Evolutionary conservation across 2,797 vertebrate genomes (phyloP).

Genomic region (Manis crassicaudata): DNA sequence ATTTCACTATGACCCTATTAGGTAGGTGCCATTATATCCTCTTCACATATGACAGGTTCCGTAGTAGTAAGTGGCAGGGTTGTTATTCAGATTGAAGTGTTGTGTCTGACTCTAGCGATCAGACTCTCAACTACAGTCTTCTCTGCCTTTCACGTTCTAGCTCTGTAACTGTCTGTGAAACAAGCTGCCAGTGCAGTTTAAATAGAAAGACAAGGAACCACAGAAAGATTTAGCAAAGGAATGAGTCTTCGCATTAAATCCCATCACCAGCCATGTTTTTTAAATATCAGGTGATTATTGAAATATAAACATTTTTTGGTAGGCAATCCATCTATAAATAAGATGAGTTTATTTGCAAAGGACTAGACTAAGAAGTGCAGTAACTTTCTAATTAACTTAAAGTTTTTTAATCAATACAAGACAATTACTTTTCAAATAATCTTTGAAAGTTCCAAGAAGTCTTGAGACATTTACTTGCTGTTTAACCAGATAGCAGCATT

Average conservation of each 20-base stretch:
- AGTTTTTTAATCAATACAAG: slow-evolving; percentile 68
- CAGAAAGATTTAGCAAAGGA: not conserved
- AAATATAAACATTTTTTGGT: slow-evolving; percentile 4
- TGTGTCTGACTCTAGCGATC: not conserved
- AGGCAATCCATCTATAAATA: not conserved
- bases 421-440: slow-evolving; percentile 58
- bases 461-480: slow-evolving; percentile 50
- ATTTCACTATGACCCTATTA: not conserved
- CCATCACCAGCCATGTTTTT: not conserved
- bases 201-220: slow-evolving; percentile 13
- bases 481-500: slow-evolving; percentile 21
- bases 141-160: not conserved
- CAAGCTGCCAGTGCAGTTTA: not conserved
- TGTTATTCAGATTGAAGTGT: not conserved
- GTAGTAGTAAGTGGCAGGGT: not conserved
- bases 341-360: slow-evolving; percentile 53
- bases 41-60: not conserved
- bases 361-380: slow-evolving; percentile 16
- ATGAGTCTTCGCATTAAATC: not conserved
- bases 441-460: slow-evolving; percentile 1
- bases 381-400: slow-evolving; percentile 69
- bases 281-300: slow-evolving; percentile 21
- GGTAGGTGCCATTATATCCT: not conserved
- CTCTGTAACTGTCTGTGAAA: not conserved
- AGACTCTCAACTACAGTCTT: not conserved